Conservation (phyloP, 2,888 invertebrate species). For the Leucania comma region DNA sequence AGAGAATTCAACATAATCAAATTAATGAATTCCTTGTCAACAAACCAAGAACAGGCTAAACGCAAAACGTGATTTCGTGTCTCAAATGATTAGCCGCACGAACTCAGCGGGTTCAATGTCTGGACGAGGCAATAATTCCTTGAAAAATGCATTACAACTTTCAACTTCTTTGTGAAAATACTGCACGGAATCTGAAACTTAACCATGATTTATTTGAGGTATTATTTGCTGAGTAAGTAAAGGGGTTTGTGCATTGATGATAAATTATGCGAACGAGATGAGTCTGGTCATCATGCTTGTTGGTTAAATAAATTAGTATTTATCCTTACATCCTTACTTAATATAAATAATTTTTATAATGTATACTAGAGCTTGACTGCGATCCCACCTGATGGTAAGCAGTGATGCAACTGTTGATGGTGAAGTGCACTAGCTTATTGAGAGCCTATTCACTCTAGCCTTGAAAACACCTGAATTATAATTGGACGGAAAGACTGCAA, state of each 20-base stretch:
- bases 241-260: conserved; percentile 6
- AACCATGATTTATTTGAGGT: conserved; percentile 53
- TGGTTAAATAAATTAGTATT: not conserved
- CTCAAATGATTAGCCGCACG: conserved; percentile 63
- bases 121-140: conserved; percentile 56
- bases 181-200: conserved; percentile 58
- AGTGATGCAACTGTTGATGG: too few relatives aligned
- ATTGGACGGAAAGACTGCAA: too few relatives aligned
- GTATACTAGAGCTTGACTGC: too few relatives aligned
- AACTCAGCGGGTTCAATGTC: conserved; percentile 64
- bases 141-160: conserved; percentile 62
- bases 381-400: too few relatives aligned
- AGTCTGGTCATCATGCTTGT: not conserved
- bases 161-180: conserved; percentile 50
- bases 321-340: too few relatives aligned
- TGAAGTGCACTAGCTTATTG: too few relatives aligned
- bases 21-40: conserved; percentile 39
- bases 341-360: too few relatives aligned
- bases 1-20: conserved; percentile 32
- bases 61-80: conserved; percentile 39
- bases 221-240: conserved; percentile 29
- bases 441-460: too few relatives aligned
- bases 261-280: not conserved
- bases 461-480: too few relatives aligned
- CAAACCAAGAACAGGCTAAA: conserved; percentile 33